Percentiles rank a stretch among this genome's conserved stretches.
These are phyloP conservation scores for Ormyrus rosae DNA, from an alignment of 2,888 invertebrate genomes.

Conservation along the genomic window DNA sequence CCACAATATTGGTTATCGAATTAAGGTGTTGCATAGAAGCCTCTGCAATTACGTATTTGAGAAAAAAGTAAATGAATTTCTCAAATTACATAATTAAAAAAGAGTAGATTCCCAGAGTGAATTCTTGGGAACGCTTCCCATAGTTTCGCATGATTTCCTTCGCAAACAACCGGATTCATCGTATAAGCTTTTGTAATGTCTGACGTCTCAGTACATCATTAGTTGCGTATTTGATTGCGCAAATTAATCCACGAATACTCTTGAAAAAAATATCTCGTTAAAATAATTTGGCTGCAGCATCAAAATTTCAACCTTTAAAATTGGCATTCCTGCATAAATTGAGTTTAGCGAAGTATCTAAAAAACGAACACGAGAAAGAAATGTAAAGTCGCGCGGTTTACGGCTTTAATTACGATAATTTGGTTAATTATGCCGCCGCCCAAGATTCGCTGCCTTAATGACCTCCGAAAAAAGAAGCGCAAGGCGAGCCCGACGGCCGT, in stretches of 20 bases:
- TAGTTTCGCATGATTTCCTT: conserved; percentile 30
- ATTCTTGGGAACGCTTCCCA: conserved; percentile 34
- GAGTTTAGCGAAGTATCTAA: not conserved
- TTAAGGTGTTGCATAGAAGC: too few species aligned
- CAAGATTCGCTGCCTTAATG: not conserved
- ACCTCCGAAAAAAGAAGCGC: not conserved
- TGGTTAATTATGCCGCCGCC: not conserved
- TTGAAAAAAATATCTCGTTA: too few species aligned
- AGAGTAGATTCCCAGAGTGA: conserved; percentile 27
- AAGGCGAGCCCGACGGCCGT: too few species aligned
- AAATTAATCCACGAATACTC: too few species aligned
- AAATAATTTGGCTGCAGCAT: too few species aligned
- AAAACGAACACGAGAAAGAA: too few species aligned
- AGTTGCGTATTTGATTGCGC: too few species aligned
- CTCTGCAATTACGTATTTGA: too few species aligned
- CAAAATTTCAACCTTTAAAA: not conserved
- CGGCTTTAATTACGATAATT: not conserved
- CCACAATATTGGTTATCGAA: too few species aligned
- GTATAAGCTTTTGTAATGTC: too few species aligned
- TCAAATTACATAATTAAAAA: conserved; percentile 25
- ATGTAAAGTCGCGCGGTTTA: too few species aligned
- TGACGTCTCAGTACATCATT: too few species aligned
- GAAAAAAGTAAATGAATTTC: not conserved
- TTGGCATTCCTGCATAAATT: not conserved
- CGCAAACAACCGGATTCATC: conserved; percentile 22